Base-by-base conservation (phyloP, 2,888 invertebrate species). In the Thecocarcelia acutangulata region DNA sequence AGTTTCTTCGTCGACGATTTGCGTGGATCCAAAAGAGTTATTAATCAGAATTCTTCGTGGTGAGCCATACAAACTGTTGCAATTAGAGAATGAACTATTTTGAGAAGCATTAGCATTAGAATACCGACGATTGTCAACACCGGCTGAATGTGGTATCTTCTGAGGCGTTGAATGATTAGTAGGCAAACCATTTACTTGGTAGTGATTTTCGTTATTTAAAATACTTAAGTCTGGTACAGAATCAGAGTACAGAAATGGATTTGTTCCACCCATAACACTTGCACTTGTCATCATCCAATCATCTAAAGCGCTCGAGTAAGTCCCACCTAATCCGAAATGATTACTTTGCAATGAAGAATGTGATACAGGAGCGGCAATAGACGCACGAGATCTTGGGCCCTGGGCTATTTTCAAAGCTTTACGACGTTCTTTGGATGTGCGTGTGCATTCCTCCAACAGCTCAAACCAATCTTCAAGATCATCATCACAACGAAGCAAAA, bases 391-490 rank as follows among this genome's bases (percentile, higher is more conserved):
- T 83, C 89, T 86, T 46, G 90, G 91, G 46, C 89, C 90, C 83
- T 90, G 91, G n/a, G 89, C 89, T 70, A 90, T 91, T 89, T 89
- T 92, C 86, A 94, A 89, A 5, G 93, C 93, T 85, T 92, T 91
- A 70, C 94, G 90, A 54, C 94, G 91, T 87, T 93, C 93, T 87
- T 94, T 94, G 84, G 94, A 94, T 84, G 92, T 92, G 86, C 93
- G 88, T 85, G 93, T 93, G 86, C 94, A 94, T 89, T 94, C 94
- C 91, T 93, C 93, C 61, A 94, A 89, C 81, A 93, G 89, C 88
- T 94, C 93, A 87, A 93, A 93, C 93, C 94, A 94, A 87, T 93
- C 93, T 88, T 94, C 93, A 52, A 93, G 90, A 61, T 93, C 93
- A 82, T 93, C 93, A 63, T 90, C 91, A 75, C 89, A 90, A 69